Evolutionary conservation across 2,113 vertebrate species (phyloP).

Genomic region (Eurystomus gularis): DNA sequence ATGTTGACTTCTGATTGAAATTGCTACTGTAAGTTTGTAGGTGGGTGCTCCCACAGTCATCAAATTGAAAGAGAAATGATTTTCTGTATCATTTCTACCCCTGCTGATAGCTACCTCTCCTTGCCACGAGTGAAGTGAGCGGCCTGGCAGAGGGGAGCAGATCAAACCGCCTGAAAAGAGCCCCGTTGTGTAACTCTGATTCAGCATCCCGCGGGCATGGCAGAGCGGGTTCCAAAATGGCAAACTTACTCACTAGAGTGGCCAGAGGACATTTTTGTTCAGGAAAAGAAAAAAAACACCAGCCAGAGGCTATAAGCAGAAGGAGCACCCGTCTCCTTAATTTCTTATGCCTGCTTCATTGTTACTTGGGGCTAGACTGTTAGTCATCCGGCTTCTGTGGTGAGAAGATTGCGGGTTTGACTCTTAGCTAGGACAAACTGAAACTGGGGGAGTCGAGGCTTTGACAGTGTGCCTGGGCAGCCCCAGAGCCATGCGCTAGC

Average conservation of each 20-base stretch:
- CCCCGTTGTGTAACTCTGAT: background rate
- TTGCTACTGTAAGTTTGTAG: background rate
- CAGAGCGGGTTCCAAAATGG: background rate
- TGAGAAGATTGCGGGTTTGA: background rate
- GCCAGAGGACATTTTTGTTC: background rate
- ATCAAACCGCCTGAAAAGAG: background rate
- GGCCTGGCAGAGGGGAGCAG: background rate
- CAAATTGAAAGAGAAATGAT: background rate
- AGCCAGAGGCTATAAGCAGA: background rate
- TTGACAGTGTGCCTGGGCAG: background rate
- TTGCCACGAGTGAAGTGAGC: background rate
- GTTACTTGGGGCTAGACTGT: background rate
- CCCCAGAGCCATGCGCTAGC: background rate
- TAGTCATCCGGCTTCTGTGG: background rate
- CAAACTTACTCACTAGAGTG: background rate
- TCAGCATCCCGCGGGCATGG: background rate
- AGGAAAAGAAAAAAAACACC: background rate
- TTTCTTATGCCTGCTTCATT: background rate
- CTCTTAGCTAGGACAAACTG: background rate
- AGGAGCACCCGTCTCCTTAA: background rate
- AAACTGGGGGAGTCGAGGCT: background rate
- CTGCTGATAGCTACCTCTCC: background rate
- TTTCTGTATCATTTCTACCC: background rate
- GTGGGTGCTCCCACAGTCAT: background rate
- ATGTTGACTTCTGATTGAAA: background rate